Percentiles rank a stretch among this genome's conserved stretches.
phyloP scores from a whole-genome alignment of 2,113 vertebrate species.

The Rhombomys opimus region DNA sequence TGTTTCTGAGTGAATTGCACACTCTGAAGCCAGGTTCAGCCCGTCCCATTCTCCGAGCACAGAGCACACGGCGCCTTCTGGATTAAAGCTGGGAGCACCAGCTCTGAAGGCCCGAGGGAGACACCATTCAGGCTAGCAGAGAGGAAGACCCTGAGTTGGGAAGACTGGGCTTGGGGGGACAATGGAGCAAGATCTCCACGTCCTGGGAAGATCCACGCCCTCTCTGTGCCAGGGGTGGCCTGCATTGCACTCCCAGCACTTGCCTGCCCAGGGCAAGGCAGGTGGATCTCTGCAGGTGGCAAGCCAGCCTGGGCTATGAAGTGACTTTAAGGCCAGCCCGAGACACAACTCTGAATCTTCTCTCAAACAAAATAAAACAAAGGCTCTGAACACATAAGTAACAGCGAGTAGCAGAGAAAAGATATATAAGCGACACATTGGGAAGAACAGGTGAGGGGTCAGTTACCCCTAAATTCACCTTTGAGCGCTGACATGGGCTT shows the following conservation, averaged over 20 bases:
- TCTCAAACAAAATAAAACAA: neutral
- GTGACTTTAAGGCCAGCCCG: neutral
- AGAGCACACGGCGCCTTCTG: neutral
- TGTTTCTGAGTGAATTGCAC: conserved; percentile 58
- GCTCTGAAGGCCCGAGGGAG: conserved; percentile 5
- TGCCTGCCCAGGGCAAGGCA: neutral
- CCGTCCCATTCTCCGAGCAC: neutral
- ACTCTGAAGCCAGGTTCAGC: conserved; percentile 54
- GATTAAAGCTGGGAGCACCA: neutral
- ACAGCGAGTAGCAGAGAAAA: neutral
- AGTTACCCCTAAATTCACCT: neutral
- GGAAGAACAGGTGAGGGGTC: neutral
- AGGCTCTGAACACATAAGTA: neutral
- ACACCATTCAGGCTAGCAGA: neutral
- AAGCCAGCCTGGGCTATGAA: neutral
- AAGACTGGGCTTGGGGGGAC: neutral
- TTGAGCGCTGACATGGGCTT: neutral
- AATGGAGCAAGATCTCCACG: neutral
- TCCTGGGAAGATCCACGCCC: neutral
- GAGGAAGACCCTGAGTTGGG: neutral
- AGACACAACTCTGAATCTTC: neutral
- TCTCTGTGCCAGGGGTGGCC: neutral
- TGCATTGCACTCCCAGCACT: neutral
- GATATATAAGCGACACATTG: neutral
- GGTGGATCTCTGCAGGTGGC: neutral